Percentiles rank a stretch among this genome's conserved stretches.
These are phyloP conservation scores for Eupeodes luniger DNA, from an alignment of 2,888 invertebrate genomes.

Conservation along the genomic window DNA sequence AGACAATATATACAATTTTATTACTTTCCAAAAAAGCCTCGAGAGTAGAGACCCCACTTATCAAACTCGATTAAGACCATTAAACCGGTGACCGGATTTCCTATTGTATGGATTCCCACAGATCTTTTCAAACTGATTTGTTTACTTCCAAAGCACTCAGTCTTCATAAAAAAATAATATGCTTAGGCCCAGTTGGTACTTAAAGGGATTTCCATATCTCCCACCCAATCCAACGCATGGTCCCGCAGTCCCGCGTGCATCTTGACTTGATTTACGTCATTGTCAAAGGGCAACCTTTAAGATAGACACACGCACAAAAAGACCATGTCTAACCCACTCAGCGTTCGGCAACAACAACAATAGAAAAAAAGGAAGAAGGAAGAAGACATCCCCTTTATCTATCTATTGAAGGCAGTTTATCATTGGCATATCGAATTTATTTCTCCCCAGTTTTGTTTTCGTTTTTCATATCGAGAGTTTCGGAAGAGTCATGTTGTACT, in stretches of 20 bases:
- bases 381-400: slow-evolving; percentile 34
- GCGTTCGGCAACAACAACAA: neutral
- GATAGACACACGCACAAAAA: slow-evolving; percentile 11
- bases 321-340: slow-evolving; percentile 10
- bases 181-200: slow-evolving; percentile 44
- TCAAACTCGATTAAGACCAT: slow-evolving; percentile 28
- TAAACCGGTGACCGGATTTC: slow-evolving; percentile 28
- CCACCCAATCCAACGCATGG: no score
- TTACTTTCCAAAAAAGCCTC: slow-evolving; percentile 20
- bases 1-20: slow-evolving; percentile 11
- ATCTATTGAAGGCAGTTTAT: slow-evolving; percentile 60
- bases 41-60: slow-evolving; percentile 15
- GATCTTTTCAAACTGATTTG: slow-evolving; percentile 31
- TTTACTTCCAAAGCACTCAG: slow-evolving; percentile 48
- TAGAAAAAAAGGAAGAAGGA: neutral
- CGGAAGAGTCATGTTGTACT: slow-evolving; percentile 24
- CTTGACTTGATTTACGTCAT: slow-evolving; percentile 45
- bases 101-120: slow-evolving; percentile 14
- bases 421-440: slow-evolving; percentile 70
- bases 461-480: slow-evolving; percentile 44
- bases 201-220: slow-evolving; percentile 30
- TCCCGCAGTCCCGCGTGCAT: neutral
- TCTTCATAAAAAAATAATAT: slow-evolving; percentile 58
- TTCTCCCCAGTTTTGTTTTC: slow-evolving; percentile 26
- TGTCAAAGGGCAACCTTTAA: slow-evolving; percentile 31